Base-by-base conservation (phyloP, 2,797 vertebrate species). In the Schizothorax lantsangensis region DNA sequence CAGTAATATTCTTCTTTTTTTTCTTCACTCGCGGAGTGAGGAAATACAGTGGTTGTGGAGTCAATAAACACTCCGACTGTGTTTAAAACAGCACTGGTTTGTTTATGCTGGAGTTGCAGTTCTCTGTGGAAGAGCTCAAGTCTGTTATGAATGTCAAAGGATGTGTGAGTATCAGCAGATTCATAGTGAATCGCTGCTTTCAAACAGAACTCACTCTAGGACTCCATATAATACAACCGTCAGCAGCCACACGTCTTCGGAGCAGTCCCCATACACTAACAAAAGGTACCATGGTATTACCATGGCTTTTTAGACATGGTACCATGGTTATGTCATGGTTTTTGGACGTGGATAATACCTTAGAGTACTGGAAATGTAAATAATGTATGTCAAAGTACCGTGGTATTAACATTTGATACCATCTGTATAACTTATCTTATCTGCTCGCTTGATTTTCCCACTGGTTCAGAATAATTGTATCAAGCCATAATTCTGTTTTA, bases 111-210 rank as follows among this genome's bases (percentile, higher is more conserved):
- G 62, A 68, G 83, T 79, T 69, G 36, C 36, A 71, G 75, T 79
- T 57, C 23, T 40, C 10, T n/a, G 57, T 36, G 83, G 64, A 82
- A 69, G 23, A 57, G 47, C 74, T 30, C 74, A n/a, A 33, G 77
- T 71, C 45, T 33, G 49, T 71, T 69, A 14, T 71, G 74, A 69
- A 57, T 85, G 84, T 85, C 75, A 71, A 11, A 47, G 12, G 71
- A 75, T 43, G 26, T 75, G 64, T 79, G 84, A n/a, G 62, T 43
- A 68, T 54, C 74, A 9, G 33, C 47, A 21, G 38, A 85, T 52
- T 79, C 47, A 30, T 52, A 57, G 75, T n/a, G 64, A 72, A 71
- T 79, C 68, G 10, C 59, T 30, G 62, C 62, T 69, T 79, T 36
- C 52, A 83, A 54, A 21, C n/a, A 54, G 5, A 54, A 62, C 49